Conservation (phyloP, 2,888 invertebrate genomes). For the Metalampra italica region DNA sequence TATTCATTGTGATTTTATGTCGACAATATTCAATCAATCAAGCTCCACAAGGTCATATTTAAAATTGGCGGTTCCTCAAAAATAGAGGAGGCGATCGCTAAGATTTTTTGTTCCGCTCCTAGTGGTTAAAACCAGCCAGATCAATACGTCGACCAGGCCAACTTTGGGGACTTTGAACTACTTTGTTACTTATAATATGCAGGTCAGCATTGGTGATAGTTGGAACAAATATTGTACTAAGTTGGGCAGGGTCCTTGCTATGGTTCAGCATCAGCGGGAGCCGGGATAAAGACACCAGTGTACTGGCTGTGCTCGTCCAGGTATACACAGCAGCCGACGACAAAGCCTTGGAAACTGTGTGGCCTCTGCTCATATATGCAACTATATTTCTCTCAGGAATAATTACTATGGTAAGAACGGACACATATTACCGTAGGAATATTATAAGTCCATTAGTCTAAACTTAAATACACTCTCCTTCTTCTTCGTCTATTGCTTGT, state of each 20-base stretch:
- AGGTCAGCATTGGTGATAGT: constrained; percentile 50
- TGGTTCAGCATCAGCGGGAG: constrained; percentile 48
- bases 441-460: too few relatives aligned
- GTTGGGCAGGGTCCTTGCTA: constrained; percentile 48
- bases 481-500: too few relatives aligned
- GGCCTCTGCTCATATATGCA: constrained; percentile 46
- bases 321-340: constrained; percentile 38
- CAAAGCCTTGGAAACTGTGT: constrained; percentile 24
- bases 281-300: constrained; percentile 29
- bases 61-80: too few relatives aligned
- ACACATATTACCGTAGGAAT: too few relatives aligned
- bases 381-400: constrained; percentile 49
- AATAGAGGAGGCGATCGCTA: too few relatives aligned
- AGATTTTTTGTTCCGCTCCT: too few relatives aligned
- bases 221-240: constrained; percentile 36
- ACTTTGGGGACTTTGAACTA: too few relatives aligned
- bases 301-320: constrained; percentile 43
- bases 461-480: constrained; percentile 15
- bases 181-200: constrained; percentile 4
- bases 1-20: too few relatives aligned
- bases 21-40: too few relatives aligned
- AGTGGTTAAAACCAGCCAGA: too few relatives aligned
- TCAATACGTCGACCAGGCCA: too few relatives aligned
- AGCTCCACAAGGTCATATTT: too few relatives aligned
- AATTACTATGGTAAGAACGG: constrained; percentile 43